Evolutionary conservation across 2,797 vertebrate species (phyloP).

Genomic region (Netta rufina): DNA sequence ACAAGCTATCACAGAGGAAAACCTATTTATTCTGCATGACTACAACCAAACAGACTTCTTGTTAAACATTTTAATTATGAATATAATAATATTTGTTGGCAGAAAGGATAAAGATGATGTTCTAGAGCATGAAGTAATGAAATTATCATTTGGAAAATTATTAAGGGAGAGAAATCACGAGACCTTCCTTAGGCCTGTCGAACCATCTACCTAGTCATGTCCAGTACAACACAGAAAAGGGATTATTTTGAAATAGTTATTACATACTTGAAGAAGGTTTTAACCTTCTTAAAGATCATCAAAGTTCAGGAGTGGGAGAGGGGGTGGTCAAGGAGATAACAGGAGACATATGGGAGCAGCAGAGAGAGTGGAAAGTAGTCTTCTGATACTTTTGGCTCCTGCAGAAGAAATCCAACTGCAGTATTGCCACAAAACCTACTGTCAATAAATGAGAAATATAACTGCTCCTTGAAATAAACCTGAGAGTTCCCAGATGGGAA

Average conservation of each 20-base stretch:
- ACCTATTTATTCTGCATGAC: neutral
- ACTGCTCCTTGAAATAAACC: neutral
- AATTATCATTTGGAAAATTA: neutral
- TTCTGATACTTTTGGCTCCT: neutral
- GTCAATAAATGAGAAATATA: neutral
- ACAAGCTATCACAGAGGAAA: neutral
- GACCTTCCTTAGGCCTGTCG: neutral
- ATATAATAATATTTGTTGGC: neutral
- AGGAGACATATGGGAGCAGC: neutral
- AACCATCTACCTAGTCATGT: neutral
- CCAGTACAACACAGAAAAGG: neutral
- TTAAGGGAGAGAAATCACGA: neutral
- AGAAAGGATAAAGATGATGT: neutral
- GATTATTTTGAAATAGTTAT: neutral
- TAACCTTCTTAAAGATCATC: neutral
- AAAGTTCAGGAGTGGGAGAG: neutral
- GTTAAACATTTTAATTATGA: neutral
- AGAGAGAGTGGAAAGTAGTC: neutral
- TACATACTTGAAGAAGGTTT: neutral
- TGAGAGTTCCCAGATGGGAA: neutral
- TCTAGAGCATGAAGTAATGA: neutral
- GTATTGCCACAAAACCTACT: neutral
- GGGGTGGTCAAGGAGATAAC: neutral
- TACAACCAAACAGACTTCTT: neutral
- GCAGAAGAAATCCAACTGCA: neutral